Conservation (phyloP, 2,113 vertebrate species). For the Zingel zingel region DNA sequence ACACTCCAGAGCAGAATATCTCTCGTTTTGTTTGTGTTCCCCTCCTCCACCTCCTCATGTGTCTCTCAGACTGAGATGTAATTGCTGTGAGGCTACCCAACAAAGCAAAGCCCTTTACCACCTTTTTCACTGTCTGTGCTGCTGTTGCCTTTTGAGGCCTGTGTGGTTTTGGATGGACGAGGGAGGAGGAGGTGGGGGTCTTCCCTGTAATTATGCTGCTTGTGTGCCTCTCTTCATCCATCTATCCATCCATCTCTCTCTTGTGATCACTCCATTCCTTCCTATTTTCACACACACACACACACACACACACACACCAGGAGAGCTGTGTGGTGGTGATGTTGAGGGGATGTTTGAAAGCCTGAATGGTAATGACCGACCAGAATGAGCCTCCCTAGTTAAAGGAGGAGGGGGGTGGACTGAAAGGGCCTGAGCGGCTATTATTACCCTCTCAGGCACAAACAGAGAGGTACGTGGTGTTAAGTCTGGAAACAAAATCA, state of each 20-base stretch:
- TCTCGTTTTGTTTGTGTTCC: constrained; percentile 30
- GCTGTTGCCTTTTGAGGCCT: constrained; percentile 22
- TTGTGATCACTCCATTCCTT: constrained; percentile 52
- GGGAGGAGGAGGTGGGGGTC: constrained; percentile 32
- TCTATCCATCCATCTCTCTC: constrained; percentile 30
- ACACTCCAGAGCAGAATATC: constrained; percentile 30
- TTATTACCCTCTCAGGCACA: constrained; percentile 71
- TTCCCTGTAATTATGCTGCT: constrained; percentile 67
- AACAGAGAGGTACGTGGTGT: constrained; percentile 57
- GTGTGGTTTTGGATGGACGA: constrained; percentile 17
- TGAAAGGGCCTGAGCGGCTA: constrained; percentile 48
- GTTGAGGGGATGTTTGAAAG: constrained; percentile 49
- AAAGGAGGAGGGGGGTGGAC: constrained; percentile 37
- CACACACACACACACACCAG: constrained; percentile 23
- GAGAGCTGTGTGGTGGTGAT: constrained; percentile 35
- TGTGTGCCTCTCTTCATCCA: constrained; percentile 38
- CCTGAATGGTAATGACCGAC: constrained; percentile 60
- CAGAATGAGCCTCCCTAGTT: constrained; percentile 55
- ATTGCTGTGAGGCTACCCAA: constrained; percentile 69
- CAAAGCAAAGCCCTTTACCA: constrained; percentile 54
- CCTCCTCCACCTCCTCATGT: constrained; percentile 32
- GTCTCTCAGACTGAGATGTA: constrained; percentile 46
- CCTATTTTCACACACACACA: constrained; percentile 15
- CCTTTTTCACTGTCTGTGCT: constrained; percentile 38
- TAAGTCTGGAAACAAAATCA: constrained; percentile 30